A percentile compares a stretch with the other conserved stretches of the same genome.
phyloP scores from a whole-genome alignment of 2,113 vertebrate species.

The Crypturellus undulatus region DNA sequence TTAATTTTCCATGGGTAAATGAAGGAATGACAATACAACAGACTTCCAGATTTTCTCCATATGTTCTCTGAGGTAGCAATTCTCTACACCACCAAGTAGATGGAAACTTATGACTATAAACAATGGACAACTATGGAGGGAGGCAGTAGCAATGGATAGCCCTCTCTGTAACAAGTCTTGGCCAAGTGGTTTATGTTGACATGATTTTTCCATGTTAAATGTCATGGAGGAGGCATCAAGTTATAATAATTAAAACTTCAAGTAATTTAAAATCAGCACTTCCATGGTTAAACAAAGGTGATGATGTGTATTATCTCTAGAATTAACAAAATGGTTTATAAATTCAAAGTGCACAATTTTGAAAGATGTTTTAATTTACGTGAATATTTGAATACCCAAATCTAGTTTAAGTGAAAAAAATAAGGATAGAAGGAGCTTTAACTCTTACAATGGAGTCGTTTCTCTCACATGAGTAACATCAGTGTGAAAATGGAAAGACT shows the following conservation, averaged over 20 bases:
- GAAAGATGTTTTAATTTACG: background rate
- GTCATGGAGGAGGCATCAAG: background rate
- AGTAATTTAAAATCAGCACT: conserved; percentile 19
- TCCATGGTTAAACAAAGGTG: conserved; percentile 4
- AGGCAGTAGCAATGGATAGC: background rate
- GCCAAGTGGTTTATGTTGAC: background rate
- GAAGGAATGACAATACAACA: background rate
- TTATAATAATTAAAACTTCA: conserved; percentile 26
- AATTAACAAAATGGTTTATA: background rate
- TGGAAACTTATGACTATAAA: background rate
- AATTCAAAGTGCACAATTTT: background rate
- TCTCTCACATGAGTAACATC: background rate
- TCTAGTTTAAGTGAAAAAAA: background rate
- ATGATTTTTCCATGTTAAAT: background rate
- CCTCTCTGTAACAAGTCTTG: background rate
- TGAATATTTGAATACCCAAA: background rate
- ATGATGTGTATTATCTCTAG: background rate
- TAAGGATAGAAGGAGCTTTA: background rate
- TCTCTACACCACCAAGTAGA: background rate
- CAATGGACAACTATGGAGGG: background rate
- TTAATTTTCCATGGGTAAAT: background rate
- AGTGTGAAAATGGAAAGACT: background rate
- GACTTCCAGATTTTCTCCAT: background rate
- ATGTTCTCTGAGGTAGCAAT: background rate
- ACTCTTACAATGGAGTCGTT: background rate